Evolutionary conservation across 1,140 invertebrate species (phyloP).

Genomic region (Bombyx mandarina): DNA sequence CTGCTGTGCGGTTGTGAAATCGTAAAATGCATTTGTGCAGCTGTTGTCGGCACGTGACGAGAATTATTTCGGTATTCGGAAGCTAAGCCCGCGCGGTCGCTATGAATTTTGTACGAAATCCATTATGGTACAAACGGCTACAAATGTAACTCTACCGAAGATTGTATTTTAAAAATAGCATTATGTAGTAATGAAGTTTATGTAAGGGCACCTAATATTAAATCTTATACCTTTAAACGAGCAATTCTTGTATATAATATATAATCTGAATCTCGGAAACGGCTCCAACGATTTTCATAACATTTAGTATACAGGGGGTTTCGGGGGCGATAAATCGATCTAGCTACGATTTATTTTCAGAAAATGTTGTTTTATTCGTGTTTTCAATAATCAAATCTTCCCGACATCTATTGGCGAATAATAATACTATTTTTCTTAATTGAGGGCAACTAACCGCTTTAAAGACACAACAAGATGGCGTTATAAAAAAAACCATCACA

Average conservation of each 20-base stretch:
- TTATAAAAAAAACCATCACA: neutral
- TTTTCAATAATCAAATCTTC: no score
- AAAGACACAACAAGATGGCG: no score
- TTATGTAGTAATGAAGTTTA: neutral
- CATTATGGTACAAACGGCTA: neutral
- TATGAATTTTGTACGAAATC: neutral
- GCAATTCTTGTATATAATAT: no score
- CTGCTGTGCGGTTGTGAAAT: slow-evolving; percentile 7
- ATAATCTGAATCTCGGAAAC: no score
- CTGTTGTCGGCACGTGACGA: slow-evolving; percentile 6
- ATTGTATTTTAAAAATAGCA: neutral
- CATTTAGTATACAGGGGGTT: no score
- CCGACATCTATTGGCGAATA: no score
- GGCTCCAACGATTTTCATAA: no score
- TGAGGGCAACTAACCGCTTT: no score
- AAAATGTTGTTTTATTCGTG: no score
- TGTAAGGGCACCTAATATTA: neutral
- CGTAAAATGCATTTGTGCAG: slow-evolving; percentile 11
- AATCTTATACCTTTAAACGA: neutral
- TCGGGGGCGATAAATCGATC: no score
- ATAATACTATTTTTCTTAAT: no score
- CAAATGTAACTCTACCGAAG: neutral
- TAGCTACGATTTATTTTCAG: no score
- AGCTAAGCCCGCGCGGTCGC: slow-evolving; percentile 1
- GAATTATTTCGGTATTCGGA: slow-evolving; percentile 4